Evolutionary conservation across 1,140 invertebrate species (phyloP).

Genomic region (Conus betulinus): DNA sequence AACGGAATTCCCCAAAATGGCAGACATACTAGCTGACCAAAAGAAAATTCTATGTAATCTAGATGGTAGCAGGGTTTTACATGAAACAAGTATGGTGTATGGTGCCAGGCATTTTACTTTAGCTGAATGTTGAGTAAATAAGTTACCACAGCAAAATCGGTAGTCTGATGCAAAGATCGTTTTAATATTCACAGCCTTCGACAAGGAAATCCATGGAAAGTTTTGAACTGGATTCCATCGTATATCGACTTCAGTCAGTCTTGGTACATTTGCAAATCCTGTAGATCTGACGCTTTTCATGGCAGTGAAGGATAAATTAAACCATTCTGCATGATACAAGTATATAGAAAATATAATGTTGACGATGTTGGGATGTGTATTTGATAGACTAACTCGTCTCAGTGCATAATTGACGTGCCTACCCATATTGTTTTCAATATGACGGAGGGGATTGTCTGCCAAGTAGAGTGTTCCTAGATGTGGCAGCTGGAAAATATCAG

Average conservation of each 20-base stretch:
- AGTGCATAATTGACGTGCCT: background rate
- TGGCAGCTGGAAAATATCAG: background rate
- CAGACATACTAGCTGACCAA: constrained; percentile 39
- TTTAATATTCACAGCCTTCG: background rate
- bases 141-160: constrained; percentile 45
- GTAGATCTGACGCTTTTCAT: background rate
- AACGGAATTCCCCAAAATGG: constrained; percentile 48
- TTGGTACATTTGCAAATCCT: no score
- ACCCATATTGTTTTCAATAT: background rate
- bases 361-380: background rate
- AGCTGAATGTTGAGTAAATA: constrained; percentile 34
- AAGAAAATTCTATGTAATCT: constrained; percentile 38
- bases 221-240: no score
- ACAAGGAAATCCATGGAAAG: no score
- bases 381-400: no score
- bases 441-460: background rate
- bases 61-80: constrained; percentile 46
- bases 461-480: constrained; percentile 31
- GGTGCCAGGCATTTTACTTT: constrained; percentile 10
- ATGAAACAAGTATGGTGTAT: constrained; percentile 46
- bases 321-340: background rate
- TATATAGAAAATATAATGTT: constrained; percentile 5
- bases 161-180: constrained; percentile 38
- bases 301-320: background rate
- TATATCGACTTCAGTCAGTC: no score